Percentiles rank a stretch among this genome's conserved stretches.
Evolutionary conservation across 1,140 invertebrate genomes (phyloP).

Genomic region (Xylocopa sonorina): DNA sequence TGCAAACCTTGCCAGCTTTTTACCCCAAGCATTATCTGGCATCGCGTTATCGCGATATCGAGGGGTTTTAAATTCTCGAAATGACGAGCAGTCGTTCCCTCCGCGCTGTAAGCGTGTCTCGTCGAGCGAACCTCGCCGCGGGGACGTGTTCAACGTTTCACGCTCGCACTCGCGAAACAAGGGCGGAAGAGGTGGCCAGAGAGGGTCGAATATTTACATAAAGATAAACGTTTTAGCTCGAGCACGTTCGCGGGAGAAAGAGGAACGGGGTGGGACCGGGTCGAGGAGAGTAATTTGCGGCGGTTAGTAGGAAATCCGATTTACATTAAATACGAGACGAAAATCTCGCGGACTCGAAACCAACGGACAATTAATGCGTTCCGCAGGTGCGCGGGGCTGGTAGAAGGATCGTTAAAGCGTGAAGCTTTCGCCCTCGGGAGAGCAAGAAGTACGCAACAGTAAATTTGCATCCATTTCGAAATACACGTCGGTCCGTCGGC

Average conservation of each 20-base stretch:
- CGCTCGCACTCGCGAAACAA: not conserved
- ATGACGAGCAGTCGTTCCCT: not conserved
- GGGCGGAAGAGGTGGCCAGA: no score
- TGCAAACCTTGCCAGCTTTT: slow-evolving; percentile 10
- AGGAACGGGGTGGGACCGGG: no score
- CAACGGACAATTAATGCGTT: slow-evolving; percentile 59
- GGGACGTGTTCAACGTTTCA: not conserved
- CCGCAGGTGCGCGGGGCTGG: slow-evolving; percentile 20
- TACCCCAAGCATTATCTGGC: not conserved
- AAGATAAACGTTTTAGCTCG: slow-evolving; percentile 46
- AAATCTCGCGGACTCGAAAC: slow-evolving; percentile 30
- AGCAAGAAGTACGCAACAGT: slow-evolving; percentile 37
- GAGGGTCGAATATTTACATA: slow-evolving; percentile 38
- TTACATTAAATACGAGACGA: slow-evolving; percentile 55
- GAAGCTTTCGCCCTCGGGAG: slow-evolving; percentile 48
- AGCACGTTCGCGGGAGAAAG: slow-evolving; percentile 18
- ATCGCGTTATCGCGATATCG: slow-evolving; percentile 11
- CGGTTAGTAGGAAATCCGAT: slow-evolving; percentile 56
- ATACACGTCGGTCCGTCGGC: slow-evolving; percentile 35
- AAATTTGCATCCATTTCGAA: slow-evolving; percentile 48
- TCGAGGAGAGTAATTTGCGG: slow-evolving; percentile 56
- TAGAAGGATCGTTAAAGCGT: slow-evolving; percentile 44
- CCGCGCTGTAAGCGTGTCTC: not conserved
- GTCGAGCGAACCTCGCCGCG: not conserved
- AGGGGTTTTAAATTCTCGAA: not conserved